Evolutionary conservation across 1,140 invertebrate genomes (phyloP), one percentile per base, ranked within the genome.

Genomic region (Brachionus koreanus): DNA sequence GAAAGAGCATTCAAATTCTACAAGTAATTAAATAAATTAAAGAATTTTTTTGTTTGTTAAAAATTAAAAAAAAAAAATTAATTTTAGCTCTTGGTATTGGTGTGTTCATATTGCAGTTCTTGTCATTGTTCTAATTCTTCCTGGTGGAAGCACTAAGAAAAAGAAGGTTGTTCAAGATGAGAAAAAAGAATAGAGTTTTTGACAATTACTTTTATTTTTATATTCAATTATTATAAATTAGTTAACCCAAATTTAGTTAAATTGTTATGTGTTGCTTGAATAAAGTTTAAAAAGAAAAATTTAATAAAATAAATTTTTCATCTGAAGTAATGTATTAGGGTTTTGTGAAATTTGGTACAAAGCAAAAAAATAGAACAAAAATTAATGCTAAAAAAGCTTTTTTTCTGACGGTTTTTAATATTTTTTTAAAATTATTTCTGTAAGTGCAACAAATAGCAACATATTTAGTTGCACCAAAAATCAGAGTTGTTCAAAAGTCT

Each of bases 1-100:
- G 10, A 79, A 39, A 25, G 35, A 37, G 16, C 39, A 13, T 35
- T 72, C 23, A 25, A 43, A 35, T 83, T 83, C 83, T 83, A 82
- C 57, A 82, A 82, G 57, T 79, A 35, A 79, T 16, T 61, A 29
- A 29, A 29, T 23, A n/a, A 46, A 25, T 65, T 42, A 6, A 23
- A 12, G 6, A n/a, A 9, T 10, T 42, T 23, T 10, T 42, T 29
- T 9, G 10, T 39, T 39, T n/a, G n/a, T 42, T 42, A 19, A 72
- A 29, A 7, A 42, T 10, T 39, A 29, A 13, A 6, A 0, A 33
- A 69, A 72, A 16, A 37, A 39, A 25, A 43, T 10, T 25, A 25
- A 25, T 29, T 23, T 35, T 29, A 79, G 76, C 33, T 42, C 35
- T 7, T 82, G 79, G 79, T 82, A 82, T 43, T 82, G 57, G 57